Base-by-base conservation (phyloP, 2,888 invertebrate species). In the Vanessa cardui region DNA sequence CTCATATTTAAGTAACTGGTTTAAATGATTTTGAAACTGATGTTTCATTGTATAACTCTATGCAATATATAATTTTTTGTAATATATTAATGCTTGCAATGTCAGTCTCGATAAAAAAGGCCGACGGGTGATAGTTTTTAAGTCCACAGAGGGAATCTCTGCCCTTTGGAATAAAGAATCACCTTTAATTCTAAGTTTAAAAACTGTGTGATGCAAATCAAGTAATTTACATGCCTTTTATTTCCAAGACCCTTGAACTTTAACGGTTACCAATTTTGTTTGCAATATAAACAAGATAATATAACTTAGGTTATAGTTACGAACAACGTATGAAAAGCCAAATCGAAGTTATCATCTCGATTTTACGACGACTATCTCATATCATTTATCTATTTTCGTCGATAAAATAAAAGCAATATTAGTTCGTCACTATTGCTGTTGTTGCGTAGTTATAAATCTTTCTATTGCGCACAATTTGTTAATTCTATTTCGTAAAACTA, bases 141-240 rank as follows among this genome's bases (percentile, higher is more conserved):
- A 69, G 47, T 49, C 50, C n/a, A 58, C 50, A 70, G 12, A 39
- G 49, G 50, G 33, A 44, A 47, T 46, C 18, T 39, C 18, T 66
- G 26, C 39, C 58, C 45, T 52, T 26, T 9, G 39, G 45, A 39
- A 61, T 50, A 63, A 66, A 70, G 46, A 66, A 69, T 65, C 46
- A 62, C 67, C 54, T 12, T 63, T 60, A 33, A 62, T 63, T 60
- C 59, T 54, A 70, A 66, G 65, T 59, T 45, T 60, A 58, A 64
- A 66, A 72, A 79, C 84, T 80, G 80, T 82, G 84, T 78, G 79
- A 88, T 89, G 88, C 80, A 88, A 88, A 88, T 87, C 72, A 75
- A 80, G 78, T 80, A 44, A 88, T 89, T 89, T 86, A 80, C 86
- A 89, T 89, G 77, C 80, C 81, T 84, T 86, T 86, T 72, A 69